Evolutionary conservation across 2,888 invertebrate species (phyloP), one percentile per base, ranked within the genome.

Genomic region (Taenaris catops): DNA sequence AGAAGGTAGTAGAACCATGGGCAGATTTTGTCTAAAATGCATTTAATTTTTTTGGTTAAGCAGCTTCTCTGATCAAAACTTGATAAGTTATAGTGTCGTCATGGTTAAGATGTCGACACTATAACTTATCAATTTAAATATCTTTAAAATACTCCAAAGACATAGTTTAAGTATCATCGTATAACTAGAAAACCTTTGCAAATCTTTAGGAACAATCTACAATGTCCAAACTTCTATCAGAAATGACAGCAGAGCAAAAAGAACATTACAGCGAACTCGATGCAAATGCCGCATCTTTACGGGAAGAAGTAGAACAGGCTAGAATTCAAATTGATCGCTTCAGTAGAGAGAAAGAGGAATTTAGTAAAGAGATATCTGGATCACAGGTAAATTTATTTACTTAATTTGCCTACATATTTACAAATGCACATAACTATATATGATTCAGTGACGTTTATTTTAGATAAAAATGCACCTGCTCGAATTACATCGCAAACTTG

Each of bases 351-450:
- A 93, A 91, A 55, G 88, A 89, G 4, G 89, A 89, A 38, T 78
- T 95, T 23, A 91, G 90, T 55, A 92, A 92, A 57, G 92, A 91
- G 55, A 89, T 93, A 41, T 87, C 90, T 5, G 70, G 88, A 14
- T 91, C 91, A 2, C 89, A 89, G 69, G 90, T 89, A 52, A 41
- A n/a, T 25, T n/a, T n/a, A n/a, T n/a, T n/a, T n/a, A n/a, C n/a
- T n/a, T n/a, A n/a, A n/a, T n/a, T n/a, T n/a, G n/a, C n/a, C n/a
- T n/a, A n/a, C n/a, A n/a, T n/a, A n/a, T n/a, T n/a, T n/a, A n/a
- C n/a, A n/a, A n/a, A n/a, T n/a, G n/a, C n/a, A n/a, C n/a, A n/a
- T n/a, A n/a, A n/a, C n/a, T n/a, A n/a, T n/a, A n/a, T n/a, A n/a
- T n/a, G n/a, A n/a, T n/a, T n/a, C n/a, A n/a, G n/a, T n/a, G n/a